Conservation (phyloP, 2,888 invertebrate species). For the Cantharis rustica region DNA sequence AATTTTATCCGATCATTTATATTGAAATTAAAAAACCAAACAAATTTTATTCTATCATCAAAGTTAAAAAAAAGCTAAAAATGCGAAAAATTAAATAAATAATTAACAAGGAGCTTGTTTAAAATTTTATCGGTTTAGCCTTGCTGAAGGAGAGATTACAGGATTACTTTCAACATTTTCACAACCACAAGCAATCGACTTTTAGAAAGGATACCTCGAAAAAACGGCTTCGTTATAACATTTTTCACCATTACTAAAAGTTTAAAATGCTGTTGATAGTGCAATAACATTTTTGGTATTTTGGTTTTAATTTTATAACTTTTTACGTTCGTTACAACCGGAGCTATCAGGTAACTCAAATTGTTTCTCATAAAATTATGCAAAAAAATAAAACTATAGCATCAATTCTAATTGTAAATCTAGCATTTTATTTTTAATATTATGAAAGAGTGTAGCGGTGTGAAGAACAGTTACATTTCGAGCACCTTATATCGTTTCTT, state of each 20-base stretch:
- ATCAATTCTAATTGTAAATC: too few relatives aligned
- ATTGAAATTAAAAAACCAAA: not conserved
- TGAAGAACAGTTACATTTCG: too few relatives aligned
- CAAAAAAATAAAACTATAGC: too few relatives aligned
- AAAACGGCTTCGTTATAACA: not conserved
- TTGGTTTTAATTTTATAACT: not conserved
- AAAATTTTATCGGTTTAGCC: not conserved
- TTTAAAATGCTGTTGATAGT: not conserved
- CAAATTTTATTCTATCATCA: not conserved
- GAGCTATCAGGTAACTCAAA: too few relatives aligned
- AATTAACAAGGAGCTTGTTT: not conserved
- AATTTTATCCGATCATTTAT: not conserved
- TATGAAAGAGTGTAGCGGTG: too few relatives aligned
- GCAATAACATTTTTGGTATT: not conserved
- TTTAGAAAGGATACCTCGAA: conserved; percentile 9
- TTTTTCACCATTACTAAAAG: not conserved
- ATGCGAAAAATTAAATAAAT: not conserved
- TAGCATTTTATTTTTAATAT: too few relatives aligned
- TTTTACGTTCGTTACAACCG: too few relatives aligned
- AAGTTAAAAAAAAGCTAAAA: not conserved
- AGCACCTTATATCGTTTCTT: too few relatives aligned
- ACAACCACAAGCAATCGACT: not conserved
- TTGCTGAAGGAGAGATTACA: not conserved
- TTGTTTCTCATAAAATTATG: too few relatives aligned
- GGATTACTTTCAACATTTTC: not conserved